phyloP scores from a whole-genome alignment of 2,797 vertebrate species.

The Sebastes hubbsi region DNA sequence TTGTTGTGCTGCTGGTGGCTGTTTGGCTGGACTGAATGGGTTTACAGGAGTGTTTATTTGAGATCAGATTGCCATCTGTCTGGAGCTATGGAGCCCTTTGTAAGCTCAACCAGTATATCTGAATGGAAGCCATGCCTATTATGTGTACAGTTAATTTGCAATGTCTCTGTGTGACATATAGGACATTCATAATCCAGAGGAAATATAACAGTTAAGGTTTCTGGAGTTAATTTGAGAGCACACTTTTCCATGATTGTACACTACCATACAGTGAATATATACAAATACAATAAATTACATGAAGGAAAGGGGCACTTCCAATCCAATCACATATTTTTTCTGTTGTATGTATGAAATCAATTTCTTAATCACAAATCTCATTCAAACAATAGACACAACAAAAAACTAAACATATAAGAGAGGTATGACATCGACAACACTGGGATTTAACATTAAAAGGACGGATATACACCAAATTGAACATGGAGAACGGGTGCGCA shows the following conservation, averaged over 20 bases:
- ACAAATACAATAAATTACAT: background rate
- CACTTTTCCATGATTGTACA: background rate
- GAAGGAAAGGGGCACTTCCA: background rate
- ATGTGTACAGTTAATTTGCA: conserved; percentile 10
- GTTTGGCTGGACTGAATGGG: conserved; percentile 43
- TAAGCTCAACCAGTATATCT: conserved; percentile 12
- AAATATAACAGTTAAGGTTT: conserved; percentile 4
- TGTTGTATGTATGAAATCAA: background rate
- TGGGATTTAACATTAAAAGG: background rate
- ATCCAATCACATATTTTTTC: background rate
- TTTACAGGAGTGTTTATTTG: conserved; percentile 61
- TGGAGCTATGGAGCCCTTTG: conserved; percentile 41
- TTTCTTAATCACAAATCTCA: background rate
- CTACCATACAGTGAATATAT: background rate
- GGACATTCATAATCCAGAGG: conserved; percentile 8
- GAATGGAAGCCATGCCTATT: conserved; percentile 1
- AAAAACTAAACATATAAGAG: background rate
- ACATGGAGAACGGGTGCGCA: background rate
- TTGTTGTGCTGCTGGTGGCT: conserved; percentile 59
- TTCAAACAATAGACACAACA: background rate
- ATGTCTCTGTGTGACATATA: background rate
- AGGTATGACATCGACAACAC: background rate
- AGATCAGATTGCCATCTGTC: conserved; percentile 69
- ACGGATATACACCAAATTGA: background rate
- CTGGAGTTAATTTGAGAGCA: conserved; percentile 30